Evolutionary conservation across 2,113 vertebrate species (phyloP).

Genomic region (Melospiza georgiana): DNA sequence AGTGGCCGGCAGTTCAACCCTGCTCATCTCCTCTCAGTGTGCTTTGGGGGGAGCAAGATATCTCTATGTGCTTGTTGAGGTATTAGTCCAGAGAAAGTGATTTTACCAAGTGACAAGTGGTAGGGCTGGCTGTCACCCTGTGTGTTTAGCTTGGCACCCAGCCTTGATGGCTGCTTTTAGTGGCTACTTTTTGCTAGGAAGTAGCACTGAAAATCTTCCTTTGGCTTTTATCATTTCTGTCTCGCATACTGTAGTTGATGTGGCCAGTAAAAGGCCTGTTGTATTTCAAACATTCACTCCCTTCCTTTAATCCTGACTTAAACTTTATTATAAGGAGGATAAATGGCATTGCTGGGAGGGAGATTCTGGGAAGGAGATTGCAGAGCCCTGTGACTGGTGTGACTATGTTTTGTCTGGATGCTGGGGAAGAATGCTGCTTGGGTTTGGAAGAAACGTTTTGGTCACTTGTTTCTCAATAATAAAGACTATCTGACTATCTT

Average conservation of each 20-base stretch:
- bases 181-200: not conserved
- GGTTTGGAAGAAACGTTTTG: conserved; percentile 8
- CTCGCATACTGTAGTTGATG: not conserved
- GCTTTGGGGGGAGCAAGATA: not conserved
- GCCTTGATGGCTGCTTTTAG: not conserved
- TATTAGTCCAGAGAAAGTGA: not conserved
- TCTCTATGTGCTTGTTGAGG: not conserved
- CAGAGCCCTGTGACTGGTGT: not conserved
- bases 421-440: conserved; percentile 28
- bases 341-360: not conserved
- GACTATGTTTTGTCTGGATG: conserved; percentile 25
- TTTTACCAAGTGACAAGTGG: not conserved
- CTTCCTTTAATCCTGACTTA: not conserved
- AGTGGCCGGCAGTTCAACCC: not conserved
- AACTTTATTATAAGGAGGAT: not conserved
- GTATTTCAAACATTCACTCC: not conserved
- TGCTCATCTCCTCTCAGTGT: not conserved
- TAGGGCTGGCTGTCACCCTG: not conserved
- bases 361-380: not conserved
- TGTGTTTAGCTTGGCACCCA: not conserved
- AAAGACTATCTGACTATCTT: not conserved
- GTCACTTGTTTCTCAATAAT: not conserved
- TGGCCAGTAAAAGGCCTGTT: not conserved
- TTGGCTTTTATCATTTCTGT: not conserved
- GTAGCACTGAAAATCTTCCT: not conserved